Base-by-base conservation (phyloP, 23 tunicate genomes). In the Corella eumyota region DNA sequence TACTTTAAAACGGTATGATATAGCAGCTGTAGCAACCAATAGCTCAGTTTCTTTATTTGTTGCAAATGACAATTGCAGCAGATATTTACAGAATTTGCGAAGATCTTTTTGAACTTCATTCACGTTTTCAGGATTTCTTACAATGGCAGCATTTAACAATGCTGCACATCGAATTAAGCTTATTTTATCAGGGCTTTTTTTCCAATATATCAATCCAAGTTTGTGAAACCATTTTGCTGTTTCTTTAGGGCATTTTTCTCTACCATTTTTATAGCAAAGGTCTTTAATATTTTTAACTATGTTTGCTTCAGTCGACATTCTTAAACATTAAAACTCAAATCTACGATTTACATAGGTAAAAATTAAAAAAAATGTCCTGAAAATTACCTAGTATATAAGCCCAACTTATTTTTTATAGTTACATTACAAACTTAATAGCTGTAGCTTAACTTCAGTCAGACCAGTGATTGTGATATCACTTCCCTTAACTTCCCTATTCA, bases 91-190 rank as follows among this genome's bases (percentile, higher is more conserved):
- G n/a, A 74, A 56, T 3, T 29, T 27, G 23, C 40, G 57, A 1
- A 74, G 56, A 64, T 74, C 80, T 54, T 56, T 55, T 35, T 50
- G 6, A 1, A 74, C 25, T 13, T 36, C 80, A 40, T 27, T 4
- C 1, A 58, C 71, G 32, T 74, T 64, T 3, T 74, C 71, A 1
- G 80, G 80, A 6, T 64, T n/a, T 44, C 80, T 35, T 4, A 53
- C 47, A 26, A 74, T 56, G 1, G 75, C 79, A n/a, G 74, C 79
- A 20, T 73, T 73, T n/a, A 81, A 30, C 35, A 81, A 76, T 2
- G 72, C 91, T n/a, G 80, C 73, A 52, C 73, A 21, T 30, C 61
- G 74, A 2, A 73, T 65, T 20, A 73, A 29, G 60, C 71, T 36
- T 0, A 81, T 37, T 51, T 81, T 81, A 25, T 81, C 67, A 7